Evolutionary conservation across 30 jellyfish, hydroid and myxozoan genomes (phyloP).

Genomic region (Nemopilema nomurai): DNA sequence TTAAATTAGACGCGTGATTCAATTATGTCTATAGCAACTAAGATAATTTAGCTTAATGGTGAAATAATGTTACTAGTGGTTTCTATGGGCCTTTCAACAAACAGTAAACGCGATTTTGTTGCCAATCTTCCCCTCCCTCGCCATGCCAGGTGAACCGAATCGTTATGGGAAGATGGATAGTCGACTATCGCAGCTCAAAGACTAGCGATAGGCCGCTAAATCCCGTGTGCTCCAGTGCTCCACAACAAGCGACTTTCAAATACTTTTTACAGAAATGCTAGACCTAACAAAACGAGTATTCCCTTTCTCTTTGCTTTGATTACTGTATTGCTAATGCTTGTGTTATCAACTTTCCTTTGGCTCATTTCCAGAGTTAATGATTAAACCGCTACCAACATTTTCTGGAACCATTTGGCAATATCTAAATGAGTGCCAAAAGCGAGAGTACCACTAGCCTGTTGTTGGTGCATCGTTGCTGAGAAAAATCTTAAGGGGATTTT

Average conservation of each 20-base stretch:
- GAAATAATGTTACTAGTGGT: conserved; percentile 26
- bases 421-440: too few relatives aligned
- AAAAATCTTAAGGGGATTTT: too few relatives aligned
- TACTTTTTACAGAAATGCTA: not conserved
- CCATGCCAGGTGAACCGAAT: not conserved
- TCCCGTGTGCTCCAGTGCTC: not conserved
- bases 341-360: not conserved
- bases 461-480: too few relatives aligned
- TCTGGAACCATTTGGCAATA: too few relatives aligned
- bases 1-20: conserved; percentile 33
- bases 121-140: too few relatives aligned
- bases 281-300: not conserved
- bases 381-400: too few relatives aligned
- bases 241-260: not conserved
- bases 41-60: conserved; percentile 34
- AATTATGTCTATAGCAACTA: conserved; percentile 46
- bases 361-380: not conserved
- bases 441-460: too few relatives aligned
- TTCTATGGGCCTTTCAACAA: not conserved
- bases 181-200: not conserved
- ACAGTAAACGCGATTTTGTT: not conserved
- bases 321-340: not conserved
- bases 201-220: not conserved
- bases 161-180: not conserved
- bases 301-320: not conserved